Evolutionary conservation across 2,888 invertebrate species (phyloP).

Genomic region (Osedax frankpressi): DNA sequence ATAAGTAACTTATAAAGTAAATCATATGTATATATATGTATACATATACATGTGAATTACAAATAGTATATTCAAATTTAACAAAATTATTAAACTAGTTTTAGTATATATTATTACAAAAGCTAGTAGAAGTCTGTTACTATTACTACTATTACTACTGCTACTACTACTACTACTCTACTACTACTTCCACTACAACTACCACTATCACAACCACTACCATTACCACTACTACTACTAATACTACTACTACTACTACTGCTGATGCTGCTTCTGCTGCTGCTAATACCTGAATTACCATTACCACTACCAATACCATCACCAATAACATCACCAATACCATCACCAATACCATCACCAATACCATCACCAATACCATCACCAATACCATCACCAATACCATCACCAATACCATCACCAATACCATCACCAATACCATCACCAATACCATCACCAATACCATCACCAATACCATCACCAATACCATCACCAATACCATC

Average conservation of each 20-base stretch:
- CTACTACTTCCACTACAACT: not conserved
- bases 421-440: not conserved
- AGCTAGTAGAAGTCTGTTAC: no score
- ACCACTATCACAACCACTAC: not conserved
- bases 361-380: not conserved
- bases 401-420: not conserved
- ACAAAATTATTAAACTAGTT: no score
- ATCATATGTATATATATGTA: no score
- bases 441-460: not conserved
- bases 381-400: not conserved
- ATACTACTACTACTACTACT: not conserved
- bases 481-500: no score
- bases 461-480: no score
- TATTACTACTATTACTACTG: not conserved
- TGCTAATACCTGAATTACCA: not conserved
- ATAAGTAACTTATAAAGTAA: no score
- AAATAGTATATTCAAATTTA: no score
- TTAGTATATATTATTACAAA: no score
- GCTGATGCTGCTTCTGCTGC: not conserved
- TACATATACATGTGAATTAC: no score
- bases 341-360: not conserved
- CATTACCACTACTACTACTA: not conserved
- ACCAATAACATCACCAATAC: not conserved
- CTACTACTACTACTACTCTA: not conserved
- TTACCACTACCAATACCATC: not conserved